phyloP scores from a whole-genome alignment of 2,113 vertebrate species.

The Cyphomyrus discorhynchus region DNA sequence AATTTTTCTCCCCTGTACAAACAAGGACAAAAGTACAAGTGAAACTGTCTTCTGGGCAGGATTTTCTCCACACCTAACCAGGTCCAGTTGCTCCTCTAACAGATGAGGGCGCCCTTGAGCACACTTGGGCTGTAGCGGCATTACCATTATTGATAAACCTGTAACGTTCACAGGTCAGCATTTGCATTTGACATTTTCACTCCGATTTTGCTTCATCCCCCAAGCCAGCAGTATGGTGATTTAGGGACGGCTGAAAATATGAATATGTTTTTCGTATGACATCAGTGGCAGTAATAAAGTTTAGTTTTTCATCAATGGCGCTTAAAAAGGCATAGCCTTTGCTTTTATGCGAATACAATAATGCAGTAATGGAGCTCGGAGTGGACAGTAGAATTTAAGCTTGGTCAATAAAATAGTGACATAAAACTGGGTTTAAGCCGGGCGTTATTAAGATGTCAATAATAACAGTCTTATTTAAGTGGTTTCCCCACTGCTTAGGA shows the following conservation, averaged over 20 bases:
- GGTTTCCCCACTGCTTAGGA: not conserved
- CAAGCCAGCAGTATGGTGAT: not conserved
- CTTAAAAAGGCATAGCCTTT: not conserved
- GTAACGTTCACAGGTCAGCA: not conserved
- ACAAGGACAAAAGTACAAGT: not conserved
- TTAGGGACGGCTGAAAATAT: not conserved
- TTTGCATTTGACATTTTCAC: constrained; percentile 10
- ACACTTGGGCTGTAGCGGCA: not conserved
- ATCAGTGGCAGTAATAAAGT: not conserved
- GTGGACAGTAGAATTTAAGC: not conserved
- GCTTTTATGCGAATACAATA: not conserved
- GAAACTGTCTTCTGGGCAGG: not conserved
- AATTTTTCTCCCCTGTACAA: not conserved
- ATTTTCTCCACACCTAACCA: not conserved
- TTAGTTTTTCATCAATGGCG: not conserved
- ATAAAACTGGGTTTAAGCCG: not conserved
- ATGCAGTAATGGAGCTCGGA: not conserved
- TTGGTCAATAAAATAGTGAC: not conserved
- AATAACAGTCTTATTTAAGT: not conserved
- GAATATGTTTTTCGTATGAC: not conserved
- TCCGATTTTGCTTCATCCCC: not conserved
- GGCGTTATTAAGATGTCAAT: not conserved
- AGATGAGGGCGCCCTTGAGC: not conserved
- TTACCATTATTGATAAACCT: constrained; percentile 9
- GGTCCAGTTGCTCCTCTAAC: not conserved